These are phyloP conservation scores for Odontophorus gujanensis DNA, from an alignment of 2,113 vertebrate species.

Conservation along the genomic window DNA sequence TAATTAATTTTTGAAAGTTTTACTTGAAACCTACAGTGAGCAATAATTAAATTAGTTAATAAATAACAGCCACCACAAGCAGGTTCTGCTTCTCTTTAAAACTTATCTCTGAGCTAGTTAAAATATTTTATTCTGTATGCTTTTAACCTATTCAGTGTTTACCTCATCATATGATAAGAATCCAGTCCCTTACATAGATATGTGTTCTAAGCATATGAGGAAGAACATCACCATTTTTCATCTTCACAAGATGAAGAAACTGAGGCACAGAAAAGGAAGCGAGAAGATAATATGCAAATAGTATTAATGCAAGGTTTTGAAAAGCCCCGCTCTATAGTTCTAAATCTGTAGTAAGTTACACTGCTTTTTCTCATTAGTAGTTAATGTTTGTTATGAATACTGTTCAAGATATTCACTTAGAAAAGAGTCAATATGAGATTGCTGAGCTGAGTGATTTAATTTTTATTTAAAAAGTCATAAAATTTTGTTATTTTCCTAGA, in stretches of 20 bases:
- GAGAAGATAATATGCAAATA: background rate
- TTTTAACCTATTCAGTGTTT: background rate
- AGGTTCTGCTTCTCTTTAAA: background rate
- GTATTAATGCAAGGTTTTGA: background rate
- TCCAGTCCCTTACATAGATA: background rate
- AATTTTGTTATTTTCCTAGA: background rate
- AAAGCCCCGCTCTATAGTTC: background rate
- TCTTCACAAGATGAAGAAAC: background rate
- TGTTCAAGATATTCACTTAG: background rate
- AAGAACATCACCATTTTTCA: background rate
- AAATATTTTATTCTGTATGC: background rate
- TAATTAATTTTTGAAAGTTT: background rate
- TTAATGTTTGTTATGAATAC: background rate
- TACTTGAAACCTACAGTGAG: background rate
- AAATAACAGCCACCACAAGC: background rate
- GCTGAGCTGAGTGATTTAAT: background rate
- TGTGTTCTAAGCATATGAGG: background rate
- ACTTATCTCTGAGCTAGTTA: background rate
- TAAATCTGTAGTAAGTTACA: background rate
- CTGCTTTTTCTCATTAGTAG: background rate
- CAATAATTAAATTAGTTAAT: background rate
- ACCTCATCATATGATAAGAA: rapidly evolving
- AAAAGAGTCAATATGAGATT: background rate
- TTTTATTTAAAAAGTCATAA: background rate
- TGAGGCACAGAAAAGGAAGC: background rate